Conservation (phyloP, 1,140 invertebrate species). For the Lordiphosa stackelbergi region DNA sequence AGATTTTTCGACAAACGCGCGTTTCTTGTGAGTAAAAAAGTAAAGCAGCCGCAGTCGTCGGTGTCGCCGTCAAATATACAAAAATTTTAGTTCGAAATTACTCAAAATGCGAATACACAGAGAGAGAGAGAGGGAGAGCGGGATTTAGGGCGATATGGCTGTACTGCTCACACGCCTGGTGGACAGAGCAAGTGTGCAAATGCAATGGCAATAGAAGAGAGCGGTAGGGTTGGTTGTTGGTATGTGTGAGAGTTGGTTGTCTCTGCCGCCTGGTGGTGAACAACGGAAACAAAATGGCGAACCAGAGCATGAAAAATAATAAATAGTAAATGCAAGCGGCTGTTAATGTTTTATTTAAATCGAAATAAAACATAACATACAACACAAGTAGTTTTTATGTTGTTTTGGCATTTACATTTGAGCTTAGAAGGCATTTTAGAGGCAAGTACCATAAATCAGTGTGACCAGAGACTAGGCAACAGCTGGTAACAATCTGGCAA, state of each 20-base stretch:
- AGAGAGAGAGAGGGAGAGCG: neutral
- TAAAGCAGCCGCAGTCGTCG: conserved; percentile 49
- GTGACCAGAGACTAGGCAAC: too few relatives aligned
- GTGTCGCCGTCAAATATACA: conserved; percentile 76
- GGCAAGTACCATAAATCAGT: too few relatives aligned
- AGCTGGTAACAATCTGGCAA: too few relatives aligned
- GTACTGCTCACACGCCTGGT: conserved; percentile 27
- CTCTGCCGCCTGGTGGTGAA: too few relatives aligned
- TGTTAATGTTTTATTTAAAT: too few relatives aligned
- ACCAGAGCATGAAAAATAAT: conserved; percentile 9
- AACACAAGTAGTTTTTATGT: too few relatives aligned
- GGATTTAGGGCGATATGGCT: conserved; percentile 10
- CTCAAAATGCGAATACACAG: conserved; percentile 69
- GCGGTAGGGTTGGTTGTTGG: too few relatives aligned
- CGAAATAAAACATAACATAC: too few relatives aligned
- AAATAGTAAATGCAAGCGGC: neutral
- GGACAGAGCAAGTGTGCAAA: neutral
- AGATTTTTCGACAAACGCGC: conserved; percentile 74
- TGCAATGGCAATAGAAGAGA: conserved; percentile 1
- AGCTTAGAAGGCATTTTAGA: too few relatives aligned
- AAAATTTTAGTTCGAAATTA: conserved; percentile 70
- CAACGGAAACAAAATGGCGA: conserved; percentile 30
- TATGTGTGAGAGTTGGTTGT: neutral
- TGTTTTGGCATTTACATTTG: too few relatives aligned
- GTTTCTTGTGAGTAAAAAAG: conserved; percentile 62